Conservation (phyloP, 1,140 invertebrate genomes). For the Laodelphax striatellus region DNA sequence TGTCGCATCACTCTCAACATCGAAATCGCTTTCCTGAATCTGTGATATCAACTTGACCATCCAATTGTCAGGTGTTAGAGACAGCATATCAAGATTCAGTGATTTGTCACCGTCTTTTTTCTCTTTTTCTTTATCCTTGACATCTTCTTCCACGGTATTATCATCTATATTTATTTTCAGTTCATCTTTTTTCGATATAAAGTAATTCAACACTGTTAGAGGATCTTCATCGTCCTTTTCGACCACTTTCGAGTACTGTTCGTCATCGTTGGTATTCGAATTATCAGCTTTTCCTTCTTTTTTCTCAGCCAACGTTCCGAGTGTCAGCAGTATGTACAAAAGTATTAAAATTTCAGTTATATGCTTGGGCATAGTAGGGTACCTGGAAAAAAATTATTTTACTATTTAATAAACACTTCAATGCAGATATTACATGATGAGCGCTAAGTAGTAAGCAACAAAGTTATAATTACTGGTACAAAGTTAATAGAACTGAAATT, state of each 20-base stretch:
- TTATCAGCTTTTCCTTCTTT: background rate
- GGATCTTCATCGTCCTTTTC: background rate
- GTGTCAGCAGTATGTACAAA: background rate
- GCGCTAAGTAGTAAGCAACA: too few relatives aligned
- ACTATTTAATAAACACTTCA: too few relatives aligned
- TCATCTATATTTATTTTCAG: background rate
- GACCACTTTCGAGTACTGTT: background rate
- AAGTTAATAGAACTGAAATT: too few relatives aligned
- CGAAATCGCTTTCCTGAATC: background rate
- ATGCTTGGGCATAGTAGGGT: conserved; percentile 1
- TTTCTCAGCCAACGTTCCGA: background rate
- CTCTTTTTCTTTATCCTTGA: background rate
- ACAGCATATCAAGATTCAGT: background rate
- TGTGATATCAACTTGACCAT: background rate
- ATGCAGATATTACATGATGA: too few relatives aligned
- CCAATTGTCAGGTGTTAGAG: background rate
- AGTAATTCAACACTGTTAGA: background rate
- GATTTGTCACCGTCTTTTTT: background rate
- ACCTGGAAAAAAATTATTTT: too few relatives aligned
- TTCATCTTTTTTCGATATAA: background rate
- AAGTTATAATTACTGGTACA: too few relatives aligned
- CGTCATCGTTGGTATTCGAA: background rate
- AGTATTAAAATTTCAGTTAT: background rate
- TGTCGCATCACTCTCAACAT: background rate
- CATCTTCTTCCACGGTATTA: background rate